Evolutionary conservation across 2,797 vertebrate genomes (phyloP).

Genomic region (Dermochelys coriacea): DNA sequence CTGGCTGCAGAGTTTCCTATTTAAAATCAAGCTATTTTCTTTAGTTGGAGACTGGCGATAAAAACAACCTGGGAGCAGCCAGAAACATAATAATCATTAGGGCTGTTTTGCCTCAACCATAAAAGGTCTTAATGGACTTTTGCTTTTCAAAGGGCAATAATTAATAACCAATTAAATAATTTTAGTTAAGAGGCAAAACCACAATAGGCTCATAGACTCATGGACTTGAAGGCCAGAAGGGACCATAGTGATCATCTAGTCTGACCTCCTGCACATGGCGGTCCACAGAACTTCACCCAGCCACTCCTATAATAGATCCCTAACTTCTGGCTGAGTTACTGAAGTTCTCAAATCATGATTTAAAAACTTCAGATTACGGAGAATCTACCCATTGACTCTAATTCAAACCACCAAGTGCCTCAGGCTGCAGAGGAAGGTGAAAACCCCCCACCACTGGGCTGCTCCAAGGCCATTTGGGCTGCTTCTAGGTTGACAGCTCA

Average conservation of each 20-base stretch:
- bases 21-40: conserved; percentile 36
- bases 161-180: conserved; percentile 69
- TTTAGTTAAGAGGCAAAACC: conserved; percentile 69
- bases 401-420: neutral
- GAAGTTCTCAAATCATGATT: neutral
- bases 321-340: neutral
- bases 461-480: neutral
- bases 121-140: conserved; percentile 56
- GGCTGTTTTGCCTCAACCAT: conserved; percentile 27
- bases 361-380: neutral
- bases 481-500: conserved; percentile 10
- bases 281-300: neutral
- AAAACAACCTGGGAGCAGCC: conserved; percentile 40
- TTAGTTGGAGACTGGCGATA: conserved; percentile 46
- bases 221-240: neutral
- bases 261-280: neutral
- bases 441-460: neutral
- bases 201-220: neutral
- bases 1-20: neutral
- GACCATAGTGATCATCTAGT: neutral
- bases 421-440: neutral
- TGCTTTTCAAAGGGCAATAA: conserved; percentile 31
- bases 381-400: neutral
- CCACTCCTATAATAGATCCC: neutral
- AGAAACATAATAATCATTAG: conserved; percentile 39